A percentile compares a stretch with the other conserved stretches of the same genome.
Evolutionary conservation across 2,888 invertebrate genomes (phyloP).

Genomic region (Sarcophaga rosellei): DNA sequence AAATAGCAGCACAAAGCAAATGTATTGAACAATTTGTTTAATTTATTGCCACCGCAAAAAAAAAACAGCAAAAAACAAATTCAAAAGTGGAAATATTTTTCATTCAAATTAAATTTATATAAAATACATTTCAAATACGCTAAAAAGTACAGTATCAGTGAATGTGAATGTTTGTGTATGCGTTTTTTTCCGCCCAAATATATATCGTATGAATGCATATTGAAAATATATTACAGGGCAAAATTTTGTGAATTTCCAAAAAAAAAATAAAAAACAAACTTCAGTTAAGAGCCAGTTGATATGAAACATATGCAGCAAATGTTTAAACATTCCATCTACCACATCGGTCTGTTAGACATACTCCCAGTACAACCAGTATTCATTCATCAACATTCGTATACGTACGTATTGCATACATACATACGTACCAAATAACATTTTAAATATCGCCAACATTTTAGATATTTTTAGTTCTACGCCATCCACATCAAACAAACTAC

Average conservation of each 20-base stretch:
- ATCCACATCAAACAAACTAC: slow-evolving; percentile 32
- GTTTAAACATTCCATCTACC: not conserved
- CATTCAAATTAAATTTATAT: slow-evolving; percentile 34
- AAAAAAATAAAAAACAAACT: too few relatives aligned
- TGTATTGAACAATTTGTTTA: not conserved
- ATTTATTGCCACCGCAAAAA: not conserved
- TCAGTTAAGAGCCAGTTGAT: too few relatives aligned
- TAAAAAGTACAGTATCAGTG: not conserved
- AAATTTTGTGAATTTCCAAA: not conserved
- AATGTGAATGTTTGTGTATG: not conserved
- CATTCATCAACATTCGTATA: not conserved
- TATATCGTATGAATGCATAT: slow-evolving; percentile 38
- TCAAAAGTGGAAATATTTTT: not conserved
- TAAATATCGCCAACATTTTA: slow-evolving; percentile 25
- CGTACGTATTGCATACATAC: not conserved
- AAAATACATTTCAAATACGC: slow-evolving; percentile 3
- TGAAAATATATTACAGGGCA: not conserved
- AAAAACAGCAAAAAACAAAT: slow-evolving; percentile 22
- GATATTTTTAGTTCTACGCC: slow-evolving; percentile 5
- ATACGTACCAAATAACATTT: slow-evolving; percentile 9
- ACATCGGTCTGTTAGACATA: not conserved
- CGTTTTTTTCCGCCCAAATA: not conserved
- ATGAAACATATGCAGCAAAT: slow-evolving; percentile 16
- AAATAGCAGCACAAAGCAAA: too few relatives aligned
- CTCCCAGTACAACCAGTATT: not conserved